A percentile compares a stretch with the other conserved stretches of the same genome.
Evolutionary conservation across 1,140 invertebrate genomes (phyloP).

Genomic region (Ladona fulva): DNA sequence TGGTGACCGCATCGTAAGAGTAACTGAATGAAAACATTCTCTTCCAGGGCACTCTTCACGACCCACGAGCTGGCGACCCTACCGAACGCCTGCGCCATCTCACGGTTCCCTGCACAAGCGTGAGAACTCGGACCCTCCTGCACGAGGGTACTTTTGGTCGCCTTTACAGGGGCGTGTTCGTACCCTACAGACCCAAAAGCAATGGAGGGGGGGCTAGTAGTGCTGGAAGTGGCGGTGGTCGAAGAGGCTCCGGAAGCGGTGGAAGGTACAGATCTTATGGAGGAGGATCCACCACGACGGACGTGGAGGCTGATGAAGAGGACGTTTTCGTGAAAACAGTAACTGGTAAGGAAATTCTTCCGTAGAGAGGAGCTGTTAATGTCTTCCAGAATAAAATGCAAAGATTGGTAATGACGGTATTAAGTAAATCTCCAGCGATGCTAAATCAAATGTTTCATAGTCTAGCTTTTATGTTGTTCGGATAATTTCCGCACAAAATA

Average conservation of each 20-base stretch:
- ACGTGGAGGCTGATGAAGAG: constrained; percentile 39
- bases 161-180: constrained; percentile 55
- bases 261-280: background rate
- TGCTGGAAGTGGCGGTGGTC: background rate
- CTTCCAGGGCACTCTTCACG: constrained; percentile 28
- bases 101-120: constrained; percentile 51
- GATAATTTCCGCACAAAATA: no score
- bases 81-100: constrained; percentile 58
- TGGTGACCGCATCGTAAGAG: no score
- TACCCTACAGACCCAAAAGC: constrained; percentile 44
- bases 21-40: constrained; percentile 23
- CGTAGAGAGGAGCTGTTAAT: no score
- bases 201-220: constrained; percentile 27
- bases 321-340: constrained; percentile 80
- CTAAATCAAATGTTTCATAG: no score
- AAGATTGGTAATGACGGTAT: no score
- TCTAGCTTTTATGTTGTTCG: no score
- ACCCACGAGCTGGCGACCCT: constrained; percentile 38
- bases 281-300: background rate
- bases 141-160: constrained; percentile 77
- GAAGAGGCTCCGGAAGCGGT: background rate
- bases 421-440: no score
- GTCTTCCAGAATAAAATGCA: no score
- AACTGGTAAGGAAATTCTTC: constrained; percentile 50
- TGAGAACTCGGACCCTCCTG: constrained; percentile 51